Evolutionary conservation across 1,140 invertebrate species (phyloP).

Genomic region (Pseudomyrmex dendroicus): DNA sequence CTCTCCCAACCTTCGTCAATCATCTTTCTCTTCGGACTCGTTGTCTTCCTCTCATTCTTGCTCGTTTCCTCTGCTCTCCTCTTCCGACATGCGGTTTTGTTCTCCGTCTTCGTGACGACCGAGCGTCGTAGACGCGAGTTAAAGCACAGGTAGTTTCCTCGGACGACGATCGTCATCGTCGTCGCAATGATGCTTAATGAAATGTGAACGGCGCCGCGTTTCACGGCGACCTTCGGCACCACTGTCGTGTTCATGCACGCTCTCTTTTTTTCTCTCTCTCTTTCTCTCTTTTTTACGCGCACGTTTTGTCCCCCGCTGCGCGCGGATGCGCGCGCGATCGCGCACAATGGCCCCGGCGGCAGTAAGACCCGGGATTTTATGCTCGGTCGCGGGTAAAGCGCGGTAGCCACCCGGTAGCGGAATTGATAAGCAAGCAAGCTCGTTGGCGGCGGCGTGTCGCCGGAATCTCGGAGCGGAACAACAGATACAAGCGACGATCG

Average conservation of each 20-base stretch:
- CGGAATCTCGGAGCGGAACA: neutral
- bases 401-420: constrained; percentile 43
- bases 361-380: constrained; percentile 30
- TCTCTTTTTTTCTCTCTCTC: neutral
- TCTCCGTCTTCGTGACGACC: constrained; percentile 1
- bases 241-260: constrained; percentile 27
- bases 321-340: neutral
- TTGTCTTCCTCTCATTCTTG: neutral
- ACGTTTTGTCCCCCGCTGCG: neutral
- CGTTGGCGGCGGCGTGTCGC: neutral
- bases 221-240: constrained; percentile 58
- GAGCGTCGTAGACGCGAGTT: constrained; percentile 17
- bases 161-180: constrained; percentile 27
- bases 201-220: constrained; percentile 65
- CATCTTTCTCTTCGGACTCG: constrained; percentile 32
- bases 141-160: constrained; percentile 62
- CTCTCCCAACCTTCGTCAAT: neutral
- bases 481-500: neutral
- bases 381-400: neutral
- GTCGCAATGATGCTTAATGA: constrained; percentile 60
- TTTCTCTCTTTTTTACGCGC: neutral
- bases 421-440: constrained; percentile 37
- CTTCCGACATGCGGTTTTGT: constrained; percentile 35
- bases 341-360: constrained; percentile 26
- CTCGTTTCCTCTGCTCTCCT: neutral